phyloP scores from a whole-genome alignment of 2,888 invertebrate genomes.

The Pteria penguin region DNA sequence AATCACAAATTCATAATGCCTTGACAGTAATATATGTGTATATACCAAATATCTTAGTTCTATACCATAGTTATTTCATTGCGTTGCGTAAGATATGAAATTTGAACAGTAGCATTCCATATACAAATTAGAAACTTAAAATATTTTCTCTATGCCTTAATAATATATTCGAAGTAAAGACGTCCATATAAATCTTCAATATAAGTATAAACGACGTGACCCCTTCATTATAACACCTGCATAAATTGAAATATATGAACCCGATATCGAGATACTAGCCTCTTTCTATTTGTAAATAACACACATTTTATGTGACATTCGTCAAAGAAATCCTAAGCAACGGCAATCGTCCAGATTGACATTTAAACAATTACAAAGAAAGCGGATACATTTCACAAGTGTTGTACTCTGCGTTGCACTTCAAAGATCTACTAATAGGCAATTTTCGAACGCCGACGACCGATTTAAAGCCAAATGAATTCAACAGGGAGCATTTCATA shows the following conservation, averaged over 20 bases:
- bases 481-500: not conserved
- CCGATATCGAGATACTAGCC: slow-evolving; percentile 15
- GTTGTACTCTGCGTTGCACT: slow-evolving; percentile 12
- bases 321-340: slow-evolving; percentile 12
- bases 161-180: too few species aligned
- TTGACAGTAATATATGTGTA: too few species aligned
- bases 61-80: too few species aligned
- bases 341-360: slow-evolving; percentile 12
- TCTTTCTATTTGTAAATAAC: slow-evolving; percentile 33
- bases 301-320: slow-evolving; percentile 22
- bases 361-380: slow-evolving; percentile 23
- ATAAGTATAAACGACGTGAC: not conserved
- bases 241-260: slow-evolving; percentile 35
- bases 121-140: too few species aligned
- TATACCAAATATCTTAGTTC: too few species aligned
- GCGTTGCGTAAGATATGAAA: too few species aligned
- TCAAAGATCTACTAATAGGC: slow-evolving; percentile 37
- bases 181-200: too few species aligned
- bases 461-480: slow-evolving; percentile 4
- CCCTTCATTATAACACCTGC: slow-evolving; percentile 23
- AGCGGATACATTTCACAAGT: slow-evolving; percentile 24
- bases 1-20: too few species aligned
- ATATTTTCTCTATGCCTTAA: too few species aligned
- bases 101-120: too few species aligned
- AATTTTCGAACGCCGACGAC: slow-evolving; percentile 22